Evolutionary conservation across 2,113 vertebrate genomes (phyloP), one percentile per base, ranked within the genome.

Genomic region (Melanerpes formicivorus): DNA sequence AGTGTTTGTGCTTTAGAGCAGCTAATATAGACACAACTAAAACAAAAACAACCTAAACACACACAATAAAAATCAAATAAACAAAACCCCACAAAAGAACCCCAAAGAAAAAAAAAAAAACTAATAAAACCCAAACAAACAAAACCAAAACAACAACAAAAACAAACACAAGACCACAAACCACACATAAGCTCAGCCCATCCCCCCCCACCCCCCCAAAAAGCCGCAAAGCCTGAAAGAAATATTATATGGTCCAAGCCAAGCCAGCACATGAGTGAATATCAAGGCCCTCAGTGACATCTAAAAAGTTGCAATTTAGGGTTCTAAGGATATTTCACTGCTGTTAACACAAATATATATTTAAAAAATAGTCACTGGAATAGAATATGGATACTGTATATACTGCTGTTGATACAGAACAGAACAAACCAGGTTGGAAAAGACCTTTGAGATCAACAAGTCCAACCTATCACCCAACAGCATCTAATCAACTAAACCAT

Each of bases 381-480:
- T 1, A 40, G 26, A 76, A 15, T 2, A 34, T 0, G 5, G 26
- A 19, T 6, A 9, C 7, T 62, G 18, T 26, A 54, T 5, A 19
- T 15, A 3, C 14, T 29, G 34, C 27, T 37, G 26, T 29, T 40
- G 40, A 40, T 40, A 40, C 40, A 40, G 40, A 40, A 40, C 10
- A 40, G 40, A 40, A 11, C 11, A 40, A 40, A 40, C 40, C 40
- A 40, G 40, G 40, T 40, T 40, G 40, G 40, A 40, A 40, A 40
- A 40, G 40, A 40, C 40, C 40, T 40, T 40, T 10, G 40, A 40
- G 40, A 40, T 40, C 40, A 40, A 10, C 11, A 11, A 40, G 40
- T 40, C 40, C 40, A 40, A 40, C 11, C 40, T 40, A 40, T 40
- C 40, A 40, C 40, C 40, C 40, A 40, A 40, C 40, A 40, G 10